phyloP scores from a whole-genome alignment of 2,113 vertebrate species.

The Orientallactaga bullata region DNA sequence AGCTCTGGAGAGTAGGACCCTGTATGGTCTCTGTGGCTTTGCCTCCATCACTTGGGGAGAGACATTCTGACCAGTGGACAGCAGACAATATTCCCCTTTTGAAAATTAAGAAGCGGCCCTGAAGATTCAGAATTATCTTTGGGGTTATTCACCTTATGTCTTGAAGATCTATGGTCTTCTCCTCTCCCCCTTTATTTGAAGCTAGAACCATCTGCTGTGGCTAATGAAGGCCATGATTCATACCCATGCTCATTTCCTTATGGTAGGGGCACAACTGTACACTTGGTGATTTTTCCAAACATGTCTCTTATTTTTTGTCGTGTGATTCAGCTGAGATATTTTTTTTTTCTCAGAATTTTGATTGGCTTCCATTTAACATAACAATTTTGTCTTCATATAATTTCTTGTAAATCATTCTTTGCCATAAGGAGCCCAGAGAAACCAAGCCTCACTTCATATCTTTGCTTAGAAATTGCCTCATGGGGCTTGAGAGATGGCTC shows the following conservation, averaged over 20 bases:
- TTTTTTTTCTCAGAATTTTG: not conserved
- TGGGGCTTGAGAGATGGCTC: too few species aligned
- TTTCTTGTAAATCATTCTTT: not conserved
- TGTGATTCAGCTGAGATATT: not conserved
- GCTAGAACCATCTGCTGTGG: not conserved
- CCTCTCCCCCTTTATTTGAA: not conserved
- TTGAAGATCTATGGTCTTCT: not conserved
- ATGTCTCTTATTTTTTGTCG: not conserved
- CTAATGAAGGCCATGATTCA: not conserved
- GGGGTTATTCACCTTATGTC: not conserved
- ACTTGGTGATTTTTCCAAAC: not conserved
- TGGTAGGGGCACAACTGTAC: not conserved
- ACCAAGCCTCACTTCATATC: not conserved
- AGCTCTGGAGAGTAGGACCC: too few species aligned
- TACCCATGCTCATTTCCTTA: not conserved
- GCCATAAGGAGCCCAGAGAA: not conserved
- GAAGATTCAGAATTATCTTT: not conserved
- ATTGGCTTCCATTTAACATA: not conserved
- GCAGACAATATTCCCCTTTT: not conserved
- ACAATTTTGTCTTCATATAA: not conserved
- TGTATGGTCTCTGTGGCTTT: too few species aligned
- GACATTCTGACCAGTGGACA: not conserved
- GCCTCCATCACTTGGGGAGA: not conserved
- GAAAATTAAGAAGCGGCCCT: not conserved
- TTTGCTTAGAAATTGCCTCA: not conserved